These are phyloP conservation scores for Accipiter fasciatus DNA, from an alignment of 2,797 vertebrate genomes.

Conservation along the genomic window DNA sequence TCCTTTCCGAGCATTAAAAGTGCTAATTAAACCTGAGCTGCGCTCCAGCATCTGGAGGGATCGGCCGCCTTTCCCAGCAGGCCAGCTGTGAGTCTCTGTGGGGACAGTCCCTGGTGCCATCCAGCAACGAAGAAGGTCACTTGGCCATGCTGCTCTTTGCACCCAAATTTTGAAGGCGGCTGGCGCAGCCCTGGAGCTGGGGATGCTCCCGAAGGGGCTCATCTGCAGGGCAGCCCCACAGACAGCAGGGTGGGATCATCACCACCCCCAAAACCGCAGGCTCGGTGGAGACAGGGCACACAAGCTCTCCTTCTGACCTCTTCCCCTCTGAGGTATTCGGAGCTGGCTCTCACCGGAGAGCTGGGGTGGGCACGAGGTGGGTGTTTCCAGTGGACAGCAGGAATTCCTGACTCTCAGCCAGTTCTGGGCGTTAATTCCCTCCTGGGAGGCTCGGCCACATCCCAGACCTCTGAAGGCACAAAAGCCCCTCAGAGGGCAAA, in stretches of 20 bases:
- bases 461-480: neutral
- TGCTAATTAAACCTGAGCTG: constrained; percentile 44
- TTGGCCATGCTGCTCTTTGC: neutral
- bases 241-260: neutral
- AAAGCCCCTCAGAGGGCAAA: neutral
- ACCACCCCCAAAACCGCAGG: neutral
- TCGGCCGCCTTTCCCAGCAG: neutral
- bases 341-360: neutral
- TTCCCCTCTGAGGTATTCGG: neutral
- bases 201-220: neutral
- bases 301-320: neutral
- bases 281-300: neutral
- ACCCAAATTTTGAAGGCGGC: neutral
- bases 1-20: constrained; percentile 35
- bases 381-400: neutral
- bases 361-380: fast-evolving
- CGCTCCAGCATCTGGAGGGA: neutral
- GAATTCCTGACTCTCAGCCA: constrained; percentile 30
- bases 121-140: neutral
- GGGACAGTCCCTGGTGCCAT: fast-evolving
- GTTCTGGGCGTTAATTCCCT: constrained; percentile 21
- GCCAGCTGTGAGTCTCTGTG: fast-evolving
- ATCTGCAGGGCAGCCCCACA: neutral
- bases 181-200: neutral
- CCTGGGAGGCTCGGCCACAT: neutral